Evolutionary conservation across 2,888 invertebrate genomes (phyloP).

Genomic region (Eledona agricola): DNA sequence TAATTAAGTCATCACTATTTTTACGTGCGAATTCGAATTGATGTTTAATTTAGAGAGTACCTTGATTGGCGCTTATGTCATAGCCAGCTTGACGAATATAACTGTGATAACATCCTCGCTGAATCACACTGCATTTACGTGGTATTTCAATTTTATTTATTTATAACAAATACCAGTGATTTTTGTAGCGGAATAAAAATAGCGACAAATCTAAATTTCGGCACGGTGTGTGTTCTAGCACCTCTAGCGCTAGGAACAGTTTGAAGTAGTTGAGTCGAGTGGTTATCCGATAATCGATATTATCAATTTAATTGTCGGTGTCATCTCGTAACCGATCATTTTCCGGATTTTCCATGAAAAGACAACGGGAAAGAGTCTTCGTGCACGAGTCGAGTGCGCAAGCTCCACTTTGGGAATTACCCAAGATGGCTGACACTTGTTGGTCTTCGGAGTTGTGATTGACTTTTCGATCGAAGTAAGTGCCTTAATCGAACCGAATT

Average conservation of each 20-base stretch:
- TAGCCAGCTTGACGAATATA: conserved; percentile 29
- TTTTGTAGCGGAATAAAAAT: conserved; percentile 29
- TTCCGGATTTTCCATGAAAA: too few species aligned
- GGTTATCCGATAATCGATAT: too few species aligned
- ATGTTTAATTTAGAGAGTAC: conserved; percentile 7
- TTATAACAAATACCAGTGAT: conserved; percentile 26
- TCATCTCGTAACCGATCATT: too few species aligned
- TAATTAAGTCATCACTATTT: too few species aligned
- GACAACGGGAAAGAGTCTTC: too few species aligned
- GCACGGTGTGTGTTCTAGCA: too few species aligned
- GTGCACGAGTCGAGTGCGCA: too few species aligned
- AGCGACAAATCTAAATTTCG: conserved; percentile 11
- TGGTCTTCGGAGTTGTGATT: conserved; percentile 56
- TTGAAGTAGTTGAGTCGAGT: too few species aligned
- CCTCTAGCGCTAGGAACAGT: too few species aligned
- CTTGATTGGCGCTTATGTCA: conserved; percentile 31
- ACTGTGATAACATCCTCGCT: conserved; percentile 27
- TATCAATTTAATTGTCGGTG: too few species aligned
- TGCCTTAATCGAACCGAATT: conserved; percentile 52
- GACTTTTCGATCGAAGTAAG: conserved; percentile 51
- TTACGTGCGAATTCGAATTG: conserved; percentile 5
- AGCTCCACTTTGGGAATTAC: conserved; percentile 18
- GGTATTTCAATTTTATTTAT: conserved; percentile 27
- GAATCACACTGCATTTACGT: conserved; percentile 27
- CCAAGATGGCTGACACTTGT: conserved; percentile 63